phyloP scores from a whole-genome alignment of 2,797 vertebrate species.

The Simalia tracyae region DNA sequence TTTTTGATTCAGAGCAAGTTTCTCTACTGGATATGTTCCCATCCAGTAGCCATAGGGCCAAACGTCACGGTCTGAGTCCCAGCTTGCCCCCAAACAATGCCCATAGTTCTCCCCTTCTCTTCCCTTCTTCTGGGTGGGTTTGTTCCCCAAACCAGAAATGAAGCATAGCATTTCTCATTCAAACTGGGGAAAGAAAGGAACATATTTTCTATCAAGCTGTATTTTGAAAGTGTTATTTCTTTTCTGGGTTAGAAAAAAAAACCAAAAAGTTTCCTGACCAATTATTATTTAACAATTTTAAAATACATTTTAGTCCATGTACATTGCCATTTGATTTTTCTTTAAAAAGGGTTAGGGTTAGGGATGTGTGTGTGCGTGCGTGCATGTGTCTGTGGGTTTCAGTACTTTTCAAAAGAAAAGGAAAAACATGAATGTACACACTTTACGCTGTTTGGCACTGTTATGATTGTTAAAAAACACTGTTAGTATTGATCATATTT shows the following conservation, averaged over 20 bases:
- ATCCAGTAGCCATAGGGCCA: background rate
- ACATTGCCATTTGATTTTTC: constrained; percentile 61
- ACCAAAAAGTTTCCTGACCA: constrained; percentile 63
- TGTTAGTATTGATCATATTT: constrained; percentile 63
- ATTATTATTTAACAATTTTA: constrained; percentile 65
- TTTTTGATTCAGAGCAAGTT: background rate
- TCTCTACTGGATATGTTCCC: background rate
- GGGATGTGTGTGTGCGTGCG: constrained; percentile 32
- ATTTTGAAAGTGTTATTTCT: constrained; percentile 57
- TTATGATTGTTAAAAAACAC: constrained; percentile 63
- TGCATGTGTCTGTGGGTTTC: constrained; percentile 48
- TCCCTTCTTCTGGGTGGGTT: background rate
- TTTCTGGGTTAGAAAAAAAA: constrained; percentile 53
- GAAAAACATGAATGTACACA: constrained; percentile 52
- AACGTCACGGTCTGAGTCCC: background rate
- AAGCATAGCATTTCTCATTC: constrained; percentile 7
- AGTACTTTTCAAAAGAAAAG: background rate
- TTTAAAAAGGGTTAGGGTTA: constrained; percentile 40
- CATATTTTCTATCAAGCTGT: constrained; percentile 57
- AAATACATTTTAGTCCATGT: constrained; percentile 72
- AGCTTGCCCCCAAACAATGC: background rate
- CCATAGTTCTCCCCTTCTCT: background rate
- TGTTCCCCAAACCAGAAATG: background rate
- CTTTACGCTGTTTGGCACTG: constrained; percentile 67
- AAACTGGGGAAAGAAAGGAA: constrained; percentile 34